Evolutionary conservation across 2,797 vertebrate genomes (phyloP), one percentile per base, ranked within the genome.

Genomic region (Sebastes variabilis): DNA sequence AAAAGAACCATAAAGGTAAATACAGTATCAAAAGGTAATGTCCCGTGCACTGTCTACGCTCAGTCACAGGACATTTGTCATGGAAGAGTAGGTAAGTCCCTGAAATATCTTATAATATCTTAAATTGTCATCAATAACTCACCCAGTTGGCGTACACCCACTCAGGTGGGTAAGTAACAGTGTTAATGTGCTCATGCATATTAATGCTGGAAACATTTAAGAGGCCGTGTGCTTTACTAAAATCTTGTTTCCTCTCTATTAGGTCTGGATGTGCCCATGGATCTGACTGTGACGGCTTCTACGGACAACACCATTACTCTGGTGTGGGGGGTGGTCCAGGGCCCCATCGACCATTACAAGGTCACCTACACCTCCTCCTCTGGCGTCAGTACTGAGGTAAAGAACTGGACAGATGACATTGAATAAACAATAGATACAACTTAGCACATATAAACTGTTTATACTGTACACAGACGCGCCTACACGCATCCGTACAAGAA

Each of bases 301-400:
- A 98, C 98, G 0, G 98, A 99, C 90, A 97, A 97, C 0, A 97
- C 96, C 91, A 98, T 99, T 92, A 97, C 97, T 0, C 93, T 99
- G 84, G 85, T 95, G 80, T 99, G 99, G 99, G 97, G 97, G 16
- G 92, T 95, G 87, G 97, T 97, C 81, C 96, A 80, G 0, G 99
- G 98, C 22, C 98, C 98, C 66, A 98, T 99, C 2, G 98, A 99
- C 92, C 97, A 99, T 92, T 99, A 99, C 90, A 96, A 96, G 27
- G 88, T 99, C 87, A 98, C 96, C 75, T 99, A 97, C 90, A 98
- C 97, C 4, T 98, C 98, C 0, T 96, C 97, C 59, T 96, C 96
- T 0, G 98, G 98, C 4, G 89, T 96, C 66, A 94, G 96, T n/a
- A 96, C 96, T 0, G 98, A 99, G 93, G 94, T 95, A 89, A 80